Conservation (phyloP, 2,797 vertebrate genomes). For the Scolopax rusticola region DNA sequence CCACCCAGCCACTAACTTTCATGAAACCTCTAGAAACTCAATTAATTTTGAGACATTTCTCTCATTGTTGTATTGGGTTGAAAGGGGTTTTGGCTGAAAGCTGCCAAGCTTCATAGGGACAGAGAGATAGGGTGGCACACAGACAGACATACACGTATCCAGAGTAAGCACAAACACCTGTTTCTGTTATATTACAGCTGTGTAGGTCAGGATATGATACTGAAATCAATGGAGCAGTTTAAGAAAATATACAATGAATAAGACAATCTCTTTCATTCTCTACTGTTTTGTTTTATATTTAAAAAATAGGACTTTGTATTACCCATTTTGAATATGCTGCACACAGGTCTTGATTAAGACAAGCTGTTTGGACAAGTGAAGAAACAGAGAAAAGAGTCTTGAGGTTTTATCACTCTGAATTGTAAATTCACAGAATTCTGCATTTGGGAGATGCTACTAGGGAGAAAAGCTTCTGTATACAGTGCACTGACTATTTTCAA, state of each 20-base stretch:
- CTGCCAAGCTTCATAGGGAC: neutral
- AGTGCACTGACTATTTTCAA: neutral
- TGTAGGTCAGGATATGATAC: neutral
- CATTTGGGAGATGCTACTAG: neutral
- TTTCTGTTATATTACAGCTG: neutral
- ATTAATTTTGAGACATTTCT: neutral
- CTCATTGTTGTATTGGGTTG: neutral
- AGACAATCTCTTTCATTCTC: neutral
- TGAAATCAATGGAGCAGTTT: neutral
- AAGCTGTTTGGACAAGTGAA: neutral
- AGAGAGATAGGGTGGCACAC: neutral
- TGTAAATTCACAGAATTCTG: neutral
- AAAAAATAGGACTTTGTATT: neutral
- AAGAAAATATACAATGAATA: neutral
- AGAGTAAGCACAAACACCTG: neutral
- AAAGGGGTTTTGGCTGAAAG: neutral
- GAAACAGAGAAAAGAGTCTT: neutral
- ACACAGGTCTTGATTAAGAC: neutral
- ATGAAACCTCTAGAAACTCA: neutral
- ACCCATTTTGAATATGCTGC: neutral
- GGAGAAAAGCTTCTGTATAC: neutral
- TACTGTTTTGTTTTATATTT: neutral
- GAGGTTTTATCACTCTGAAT: neutral
- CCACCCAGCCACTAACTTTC: neutral
- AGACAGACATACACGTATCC: neutral